Conservation (phyloP, 2,797 vertebrate species). For the Sebastes kiyomatsui region DNA sequence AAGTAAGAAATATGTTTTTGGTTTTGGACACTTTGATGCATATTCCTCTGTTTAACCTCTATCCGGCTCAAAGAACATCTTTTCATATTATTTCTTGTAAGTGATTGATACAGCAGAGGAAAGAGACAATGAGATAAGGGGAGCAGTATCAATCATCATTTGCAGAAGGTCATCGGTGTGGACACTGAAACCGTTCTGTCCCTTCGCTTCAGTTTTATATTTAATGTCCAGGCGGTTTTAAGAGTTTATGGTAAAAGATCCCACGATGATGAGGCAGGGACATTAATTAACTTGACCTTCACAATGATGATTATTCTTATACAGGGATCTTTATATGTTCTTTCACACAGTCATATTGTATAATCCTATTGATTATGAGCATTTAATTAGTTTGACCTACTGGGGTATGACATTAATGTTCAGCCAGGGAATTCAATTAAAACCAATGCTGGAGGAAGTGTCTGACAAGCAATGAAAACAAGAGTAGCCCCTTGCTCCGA, state of each 20-base stretch:
- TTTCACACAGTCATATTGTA: neutral
- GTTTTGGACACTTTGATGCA: slow-evolving; percentile 44
- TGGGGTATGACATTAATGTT: slow-evolving; percentile 25
- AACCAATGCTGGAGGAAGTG: slow-evolving; percentile 3
- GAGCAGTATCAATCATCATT: slow-evolving; percentile 68
- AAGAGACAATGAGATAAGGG: slow-evolving; percentile 59
- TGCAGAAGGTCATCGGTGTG: slow-evolving; percentile 56
- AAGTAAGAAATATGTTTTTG: neutral
- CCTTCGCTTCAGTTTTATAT: slow-evolving; percentile 9
- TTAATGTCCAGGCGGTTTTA: slow-evolving; percentile 1
- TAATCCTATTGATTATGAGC: slow-evolving; percentile 38
- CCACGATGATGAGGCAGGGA: neutral
- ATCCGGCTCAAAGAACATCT: slow-evolving; percentile 23
- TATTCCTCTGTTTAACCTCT: slow-evolving; percentile 45
- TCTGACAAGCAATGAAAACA: slow-evolving; percentile 20
- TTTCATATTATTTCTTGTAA: slow-evolving; percentile 33
- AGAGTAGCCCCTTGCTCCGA: slow-evolving; percentile 6
- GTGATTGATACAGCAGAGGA: slow-evolving; percentile 62
- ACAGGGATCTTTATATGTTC: neutral
- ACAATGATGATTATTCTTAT: neutral
- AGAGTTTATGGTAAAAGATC: slow-evolving; percentile 12
- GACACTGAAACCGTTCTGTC: slow-evolving; percentile 21
- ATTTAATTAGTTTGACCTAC: slow-evolving; percentile 65
- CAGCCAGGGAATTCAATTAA: slow-evolving; percentile 37
- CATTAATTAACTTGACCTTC: slow-evolving; percentile 46